Conservation (phyloP, 2,888 invertebrate species). For the Parnassius glacialis region DNA sequence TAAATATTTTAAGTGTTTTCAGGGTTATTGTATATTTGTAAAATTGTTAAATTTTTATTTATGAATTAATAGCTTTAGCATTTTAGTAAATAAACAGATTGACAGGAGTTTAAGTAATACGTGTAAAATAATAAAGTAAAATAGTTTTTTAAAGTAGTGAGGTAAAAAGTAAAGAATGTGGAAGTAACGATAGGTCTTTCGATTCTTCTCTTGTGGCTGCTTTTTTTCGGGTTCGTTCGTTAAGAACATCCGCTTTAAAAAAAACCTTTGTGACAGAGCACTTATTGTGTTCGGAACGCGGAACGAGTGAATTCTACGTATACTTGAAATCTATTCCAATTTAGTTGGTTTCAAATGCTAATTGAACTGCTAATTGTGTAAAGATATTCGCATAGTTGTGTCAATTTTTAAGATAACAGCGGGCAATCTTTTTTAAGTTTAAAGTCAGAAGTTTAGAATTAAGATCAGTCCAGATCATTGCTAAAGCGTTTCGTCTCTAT, state of each 20-base stretch:
- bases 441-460: slow-evolving; percentile 4
- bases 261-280: slow-evolving; percentile 6
- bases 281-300: slow-evolving; percentile 15
- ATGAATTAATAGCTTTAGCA: no score
- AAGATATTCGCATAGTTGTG: not conserved
- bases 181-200: no score
- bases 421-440: not conserved
- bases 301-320: not conserved
- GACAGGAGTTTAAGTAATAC: no score
- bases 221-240: not conserved
- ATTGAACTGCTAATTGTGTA: not conserved
- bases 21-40: no score
- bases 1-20: no score
- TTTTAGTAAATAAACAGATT: no score
- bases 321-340: slow-evolving; percentile 2
- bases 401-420: not conserved
- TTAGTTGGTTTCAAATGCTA: not conserved
- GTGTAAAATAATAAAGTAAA: no score
- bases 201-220: no score
- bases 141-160: no score
- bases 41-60: no score
- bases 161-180: no score
- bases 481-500: slow-evolving; percentile 5
- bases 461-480: slow-evolving; percentile 2
- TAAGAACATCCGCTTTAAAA: slow-evolving; percentile 11